A percentile compares a stretch with the other conserved stretches of the same genome.
phyloP scores from a whole-genome alignment of 2,888 invertebrate genomes.

The Drosophila mettleri region DNA sequence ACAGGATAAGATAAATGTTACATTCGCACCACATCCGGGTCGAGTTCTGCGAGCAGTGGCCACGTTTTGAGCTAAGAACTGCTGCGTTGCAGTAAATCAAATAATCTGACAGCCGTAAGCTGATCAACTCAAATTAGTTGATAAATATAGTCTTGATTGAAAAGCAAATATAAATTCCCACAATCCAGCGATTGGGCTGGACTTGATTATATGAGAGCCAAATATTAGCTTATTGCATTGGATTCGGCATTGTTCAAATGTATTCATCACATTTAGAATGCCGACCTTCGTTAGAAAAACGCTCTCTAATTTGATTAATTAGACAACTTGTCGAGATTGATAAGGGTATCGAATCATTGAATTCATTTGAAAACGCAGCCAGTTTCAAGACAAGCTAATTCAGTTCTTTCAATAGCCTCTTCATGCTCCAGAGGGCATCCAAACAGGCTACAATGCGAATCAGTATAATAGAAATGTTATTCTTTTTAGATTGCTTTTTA shows the following conservation, averaged over 20 bases:
- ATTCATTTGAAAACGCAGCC: neutral
- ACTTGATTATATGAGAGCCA: neutral
- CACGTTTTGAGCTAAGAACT: neutral
- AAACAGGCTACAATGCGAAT: neutral
- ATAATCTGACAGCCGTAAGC: conserved; percentile 12
- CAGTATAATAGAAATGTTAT: conserved; percentile 7
- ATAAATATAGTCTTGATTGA: conserved; percentile 15
- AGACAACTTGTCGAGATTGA: conserved; percentile 13
- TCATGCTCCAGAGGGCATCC: neutral
- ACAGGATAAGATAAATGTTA: conserved; percentile 55
- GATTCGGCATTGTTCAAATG: neutral
- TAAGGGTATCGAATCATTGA: conserved; percentile 9
- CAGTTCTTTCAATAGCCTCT: neutral
- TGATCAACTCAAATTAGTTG: conserved; percentile 23
- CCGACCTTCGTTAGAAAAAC: neutral
- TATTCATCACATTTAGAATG: neutral
- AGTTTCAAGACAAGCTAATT: neutral
- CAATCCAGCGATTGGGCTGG: neutral
- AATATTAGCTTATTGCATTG: neutral
- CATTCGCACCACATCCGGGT: conserved; percentile 47
- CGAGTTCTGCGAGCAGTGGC: conserved; percentile 8
- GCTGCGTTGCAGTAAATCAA: conserved; percentile 15
- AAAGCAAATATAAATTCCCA: neutral
- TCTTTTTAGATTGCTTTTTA: conserved; percentile 1
- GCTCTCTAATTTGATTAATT: conserved; percentile 8